phyloP scores from a whole-genome alignment of 2,888 invertebrate genomes.

The Drosophila recens region DNA sequence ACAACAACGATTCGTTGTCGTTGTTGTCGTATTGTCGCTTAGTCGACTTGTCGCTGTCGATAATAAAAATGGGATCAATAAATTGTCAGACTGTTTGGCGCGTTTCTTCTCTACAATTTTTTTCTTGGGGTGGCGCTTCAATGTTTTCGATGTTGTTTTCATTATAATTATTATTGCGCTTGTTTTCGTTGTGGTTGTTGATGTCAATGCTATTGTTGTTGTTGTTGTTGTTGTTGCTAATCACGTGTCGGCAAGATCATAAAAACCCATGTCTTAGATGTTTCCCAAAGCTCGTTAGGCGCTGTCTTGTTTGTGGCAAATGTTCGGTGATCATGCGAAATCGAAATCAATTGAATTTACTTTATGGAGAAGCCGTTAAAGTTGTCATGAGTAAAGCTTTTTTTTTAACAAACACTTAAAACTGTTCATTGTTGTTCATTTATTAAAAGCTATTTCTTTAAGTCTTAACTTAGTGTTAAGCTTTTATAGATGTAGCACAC shows the following conservation, averaged over 20 bases:
- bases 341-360: not conserved
- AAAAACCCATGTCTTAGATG: conserved; percentile 9
- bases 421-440: not conserved
- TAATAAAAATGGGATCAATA: conserved; percentile 73
- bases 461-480: not conserved
- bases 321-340: conserved; percentile 6
- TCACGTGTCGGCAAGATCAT: conserved; percentile 40
- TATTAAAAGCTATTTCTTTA: not conserved
- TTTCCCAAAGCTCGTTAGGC: conserved; percentile 5
- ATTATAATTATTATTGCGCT: conserved; percentile 21
- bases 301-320: conserved; percentile 2
- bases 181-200: not conserved
- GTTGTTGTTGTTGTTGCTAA: conserved; percentile 8
- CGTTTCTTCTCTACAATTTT: conserved; percentile 50
- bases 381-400: not conserved
- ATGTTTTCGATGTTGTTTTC: conserved; percentile 18
- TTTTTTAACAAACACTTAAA: not conserved
- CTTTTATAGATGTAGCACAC: not conserved
- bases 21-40: conserved; percentile 12
- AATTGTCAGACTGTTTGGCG: conserved; percentile 78
- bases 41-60: conserved; percentile 27
- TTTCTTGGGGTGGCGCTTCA: conserved; percentile 28
- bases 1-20: conserved; percentile 9
- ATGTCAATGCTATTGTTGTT: not conserved
- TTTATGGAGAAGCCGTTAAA: not conserved